phyloP scores from a whole-genome alignment of 2,888 invertebrate species.

The Heliothis peltigera region DNA sequence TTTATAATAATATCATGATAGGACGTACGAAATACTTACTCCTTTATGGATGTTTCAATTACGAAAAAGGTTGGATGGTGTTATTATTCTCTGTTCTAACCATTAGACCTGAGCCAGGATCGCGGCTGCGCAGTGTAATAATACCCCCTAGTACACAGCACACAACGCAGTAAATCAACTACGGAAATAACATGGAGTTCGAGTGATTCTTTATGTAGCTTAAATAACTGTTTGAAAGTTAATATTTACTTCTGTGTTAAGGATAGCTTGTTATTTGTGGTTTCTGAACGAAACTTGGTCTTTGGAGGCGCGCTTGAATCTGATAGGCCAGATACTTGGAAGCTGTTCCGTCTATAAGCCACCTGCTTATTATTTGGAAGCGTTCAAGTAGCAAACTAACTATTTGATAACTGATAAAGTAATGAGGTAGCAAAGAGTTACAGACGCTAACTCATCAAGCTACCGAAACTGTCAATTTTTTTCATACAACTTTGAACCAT shows the following conservation, averaged over 20 bases:
- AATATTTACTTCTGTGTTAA: conserved; percentile 1
- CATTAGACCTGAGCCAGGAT: conserved; percentile 51
- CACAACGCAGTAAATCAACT: conserved; percentile 49
- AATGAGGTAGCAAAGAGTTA: too few species aligned
- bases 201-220: conserved; percentile 34
- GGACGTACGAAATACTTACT: conserved; percentile 44
- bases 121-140: conserved; percentile 46
- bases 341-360: too few species aligned
- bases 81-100: conserved; percentile 57
- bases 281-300: not conserved
- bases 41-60: conserved; percentile 60
- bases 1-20: conserved; percentile 54
- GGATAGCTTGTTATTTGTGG: not conserved
- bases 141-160: conserved; percentile 39
- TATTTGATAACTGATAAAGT: too few species aligned
- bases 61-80: conserved; percentile 35
- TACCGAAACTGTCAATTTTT: too few species aligned
- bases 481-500: too few species aligned
- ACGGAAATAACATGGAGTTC: conserved; percentile 31
- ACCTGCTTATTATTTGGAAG: too few species aligned
- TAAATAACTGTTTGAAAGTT: conserved; percentile 9
- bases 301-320: not conserved
- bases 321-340: too few species aligned
- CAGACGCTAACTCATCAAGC: too few species aligned
- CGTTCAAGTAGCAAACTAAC: too few species aligned